These are phyloP conservation scores for Diplolepis rosae DNA, from an alignment of 2,888 invertebrate genomes.

Conservation along the genomic window DNA sequence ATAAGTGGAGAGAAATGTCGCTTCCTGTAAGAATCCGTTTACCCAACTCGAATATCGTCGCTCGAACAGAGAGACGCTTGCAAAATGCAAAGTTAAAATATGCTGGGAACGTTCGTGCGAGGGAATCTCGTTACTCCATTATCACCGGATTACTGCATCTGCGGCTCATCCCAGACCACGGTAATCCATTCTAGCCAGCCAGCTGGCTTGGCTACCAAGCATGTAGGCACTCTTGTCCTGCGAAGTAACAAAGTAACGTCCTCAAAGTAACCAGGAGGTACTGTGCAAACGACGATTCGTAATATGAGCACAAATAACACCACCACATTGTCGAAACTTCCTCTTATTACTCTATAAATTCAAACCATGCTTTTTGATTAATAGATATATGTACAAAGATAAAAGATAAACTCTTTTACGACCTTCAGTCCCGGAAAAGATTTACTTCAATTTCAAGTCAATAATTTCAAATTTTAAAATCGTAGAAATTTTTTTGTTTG, in stretches of 20 bases:
- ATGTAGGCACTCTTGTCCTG: slow-evolving; percentile 26
- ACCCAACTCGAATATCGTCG: slow-evolving; percentile 13
- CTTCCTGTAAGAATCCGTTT: slow-evolving; percentile 20
- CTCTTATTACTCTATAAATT: background rate
- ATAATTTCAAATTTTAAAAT: too few relatives aligned
- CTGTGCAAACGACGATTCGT: slow-evolving; percentile 15
- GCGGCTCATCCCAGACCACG: slow-evolving; percentile 57
- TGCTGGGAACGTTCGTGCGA: slow-evolving; percentile 67
- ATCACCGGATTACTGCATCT: slow-evolving; percentile 69
- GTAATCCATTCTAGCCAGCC: slow-evolving; percentile 54
- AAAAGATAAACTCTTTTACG: too few relatives aligned
- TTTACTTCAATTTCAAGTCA: too few relatives aligned
- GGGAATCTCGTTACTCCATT: slow-evolving; percentile 71
- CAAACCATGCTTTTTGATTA: background rate
- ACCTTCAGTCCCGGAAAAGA: too few relatives aligned
- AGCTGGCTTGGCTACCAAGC: slow-evolving; percentile 8
- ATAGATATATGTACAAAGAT: too few relatives aligned
- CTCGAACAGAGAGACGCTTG: slow-evolving; percentile 39
- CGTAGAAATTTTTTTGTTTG: too few relatives aligned
- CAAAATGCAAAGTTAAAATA: slow-evolving; percentile 69
- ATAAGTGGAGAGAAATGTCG: slow-evolving; percentile 14
- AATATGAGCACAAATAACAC: slow-evolving; percentile 14
- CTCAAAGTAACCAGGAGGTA: slow-evolving; percentile 49
- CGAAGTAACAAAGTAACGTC: slow-evolving; percentile 54
- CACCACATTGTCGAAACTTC: background rate